These are phyloP conservation scores for Macroglossus sobrinus DNA, from an alignment of 2,113 vertebrate genomes.

Conservation along the genomic window DNA sequence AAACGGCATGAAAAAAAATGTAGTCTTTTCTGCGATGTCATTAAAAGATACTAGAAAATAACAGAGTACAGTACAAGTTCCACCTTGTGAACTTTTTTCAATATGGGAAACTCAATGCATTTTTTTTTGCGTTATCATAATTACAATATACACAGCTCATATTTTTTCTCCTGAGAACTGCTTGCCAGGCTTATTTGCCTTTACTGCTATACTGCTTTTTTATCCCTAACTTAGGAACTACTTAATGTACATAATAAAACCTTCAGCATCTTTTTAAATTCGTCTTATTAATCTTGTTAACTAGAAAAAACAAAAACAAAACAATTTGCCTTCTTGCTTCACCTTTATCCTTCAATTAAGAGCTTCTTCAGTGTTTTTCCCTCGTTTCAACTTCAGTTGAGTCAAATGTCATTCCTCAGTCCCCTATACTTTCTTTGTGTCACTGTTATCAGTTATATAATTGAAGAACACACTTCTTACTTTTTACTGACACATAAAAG, in stretches of 20 bases:
- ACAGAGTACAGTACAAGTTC: background rate
- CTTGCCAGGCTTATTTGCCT: background rate
- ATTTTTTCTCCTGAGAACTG: slow-evolving; percentile 22
- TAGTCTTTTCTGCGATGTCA: background rate
- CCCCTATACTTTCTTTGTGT: background rate
- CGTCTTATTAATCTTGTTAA: slow-evolving; percentile 65
- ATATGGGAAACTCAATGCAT: background rate
- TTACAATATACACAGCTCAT: background rate
- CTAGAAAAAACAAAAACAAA: slow-evolving; percentile 66
- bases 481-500: background rate
- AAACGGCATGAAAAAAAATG: background rate
- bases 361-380: background rate
- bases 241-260: slow-evolving; percentile 29
- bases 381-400: background rate
- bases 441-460: no score
- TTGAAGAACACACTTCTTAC: background rate
- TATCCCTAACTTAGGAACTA: slow-evolving; percentile 30
- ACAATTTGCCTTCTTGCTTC: slow-evolving; percentile 40
- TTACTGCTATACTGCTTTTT: background rate
- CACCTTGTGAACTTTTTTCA: background rate
- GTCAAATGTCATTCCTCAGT: background rate
- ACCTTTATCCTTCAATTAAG: slow-evolving; percentile 59
- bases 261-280: background rate
- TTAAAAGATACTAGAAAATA: slow-evolving; percentile 22
- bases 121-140: background rate